Conservation (phyloP, 2,113 vertebrate genomes). For the Loxodonta africana region DNA sequence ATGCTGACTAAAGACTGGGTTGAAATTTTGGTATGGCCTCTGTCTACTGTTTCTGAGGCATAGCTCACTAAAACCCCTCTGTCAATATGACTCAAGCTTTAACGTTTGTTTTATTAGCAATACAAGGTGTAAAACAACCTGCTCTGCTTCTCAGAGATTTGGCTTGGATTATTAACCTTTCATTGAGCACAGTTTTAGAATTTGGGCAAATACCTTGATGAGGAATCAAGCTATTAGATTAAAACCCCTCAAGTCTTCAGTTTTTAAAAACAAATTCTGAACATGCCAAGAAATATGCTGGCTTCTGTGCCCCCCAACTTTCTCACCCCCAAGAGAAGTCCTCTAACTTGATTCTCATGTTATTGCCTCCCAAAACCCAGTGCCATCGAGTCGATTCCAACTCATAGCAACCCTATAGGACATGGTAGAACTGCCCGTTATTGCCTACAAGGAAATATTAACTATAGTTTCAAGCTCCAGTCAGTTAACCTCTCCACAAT, state of each 20-base stretch:
- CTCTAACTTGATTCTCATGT: background rate
- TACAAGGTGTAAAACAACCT: background rate
- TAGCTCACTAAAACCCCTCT: background rate
- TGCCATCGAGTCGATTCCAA: no score
- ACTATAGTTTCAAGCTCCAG: no score
- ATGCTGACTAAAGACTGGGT: background rate
- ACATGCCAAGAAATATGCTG: background rate
- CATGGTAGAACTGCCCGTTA: no score
- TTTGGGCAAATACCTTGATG: background rate
- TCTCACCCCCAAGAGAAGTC: background rate
- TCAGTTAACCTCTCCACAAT: background rate
- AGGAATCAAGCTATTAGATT: background rate
- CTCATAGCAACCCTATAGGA: no score
- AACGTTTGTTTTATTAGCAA: background rate
- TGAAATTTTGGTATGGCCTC: background rate
- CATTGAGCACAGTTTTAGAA: background rate
- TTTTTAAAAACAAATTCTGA: background rate
- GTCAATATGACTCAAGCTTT: background rate
- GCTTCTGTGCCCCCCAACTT: background rate
- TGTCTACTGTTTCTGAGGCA: background rate
- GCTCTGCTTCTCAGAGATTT: background rate
- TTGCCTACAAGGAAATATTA: background rate
- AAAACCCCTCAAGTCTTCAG: background rate
- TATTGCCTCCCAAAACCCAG: background rate
- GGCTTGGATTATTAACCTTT: background rate